phyloP scores from a whole-genome alignment of 2,888 invertebrate genomes.

The Hydraecia micacea region DNA sequence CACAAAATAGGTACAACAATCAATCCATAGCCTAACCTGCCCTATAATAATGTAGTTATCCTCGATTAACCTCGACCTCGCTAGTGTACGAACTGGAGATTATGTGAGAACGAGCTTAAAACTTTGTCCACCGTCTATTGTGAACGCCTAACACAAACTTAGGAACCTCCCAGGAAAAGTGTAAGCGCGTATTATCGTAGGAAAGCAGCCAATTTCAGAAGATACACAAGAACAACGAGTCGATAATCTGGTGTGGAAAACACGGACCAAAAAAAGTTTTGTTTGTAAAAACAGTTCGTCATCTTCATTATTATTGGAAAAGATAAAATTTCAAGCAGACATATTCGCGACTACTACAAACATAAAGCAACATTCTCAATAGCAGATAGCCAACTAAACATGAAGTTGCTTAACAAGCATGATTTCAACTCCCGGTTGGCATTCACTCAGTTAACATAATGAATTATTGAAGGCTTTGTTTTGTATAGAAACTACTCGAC shows the following conservation, averaged over 20 bases:
- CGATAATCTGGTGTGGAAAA: constrained; percentile 8
- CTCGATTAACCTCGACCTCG: constrained; percentile 51
- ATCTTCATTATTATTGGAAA: neutral
- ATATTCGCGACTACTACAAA: neutral
- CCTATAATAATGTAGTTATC: constrained; percentile 29
- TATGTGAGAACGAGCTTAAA: constrained; percentile 65
- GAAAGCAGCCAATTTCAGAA: constrained; percentile 50
- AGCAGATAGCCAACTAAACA: constrained; percentile 20
- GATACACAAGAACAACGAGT: constrained; percentile 37
- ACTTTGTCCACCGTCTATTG: constrained; percentile 60
- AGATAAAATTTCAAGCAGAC: neutral
- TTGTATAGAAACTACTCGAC: constrained; percentile 68
- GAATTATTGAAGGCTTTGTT: constrained; percentile 61
- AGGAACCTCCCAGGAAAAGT: constrained; percentile 56
- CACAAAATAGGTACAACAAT: constrained; percentile 36
- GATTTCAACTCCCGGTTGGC: constrained; percentile 28
- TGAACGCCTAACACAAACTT: constrained; percentile 58
- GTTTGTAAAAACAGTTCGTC: neutral
- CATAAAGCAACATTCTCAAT: constrained; percentile 8
- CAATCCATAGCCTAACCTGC: constrained; percentile 16
- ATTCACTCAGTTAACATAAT: constrained; percentile 51
- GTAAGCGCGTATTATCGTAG: constrained; percentile 43
- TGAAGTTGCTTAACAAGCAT: constrained; percentile 36
- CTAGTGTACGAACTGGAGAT: constrained; percentile 57
- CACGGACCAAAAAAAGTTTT: neutral